Conservation (phyloP, 2,888 invertebrate genomes). For the Leucophenga maculata region DNA sequence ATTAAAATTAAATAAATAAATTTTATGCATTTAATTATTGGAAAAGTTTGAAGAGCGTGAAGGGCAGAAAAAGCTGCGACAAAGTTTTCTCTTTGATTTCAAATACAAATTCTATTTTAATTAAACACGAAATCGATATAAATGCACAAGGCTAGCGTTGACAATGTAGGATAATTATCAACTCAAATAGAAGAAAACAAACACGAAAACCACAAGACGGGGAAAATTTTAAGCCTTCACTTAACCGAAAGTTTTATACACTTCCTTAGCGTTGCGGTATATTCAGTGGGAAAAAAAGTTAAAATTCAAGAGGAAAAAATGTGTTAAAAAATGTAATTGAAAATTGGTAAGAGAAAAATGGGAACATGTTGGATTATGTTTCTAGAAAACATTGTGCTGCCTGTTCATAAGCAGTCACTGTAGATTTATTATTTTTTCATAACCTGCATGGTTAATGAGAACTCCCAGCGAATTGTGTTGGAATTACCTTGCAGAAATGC, state of each 20-base stretch:
- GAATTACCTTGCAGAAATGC: too few species aligned
- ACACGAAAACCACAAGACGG: background rate
- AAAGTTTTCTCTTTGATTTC: background rate
- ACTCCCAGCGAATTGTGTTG: too few species aligned
- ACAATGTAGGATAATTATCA: conserved; percentile 26
- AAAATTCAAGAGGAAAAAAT: too few species aligned
- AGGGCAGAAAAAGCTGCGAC: background rate
- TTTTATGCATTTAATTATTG: background rate
- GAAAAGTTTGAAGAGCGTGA: background rate
- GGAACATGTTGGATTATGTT: too few species aligned
- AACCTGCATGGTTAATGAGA: too few species aligned
- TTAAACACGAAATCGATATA: conserved; percentile 59
- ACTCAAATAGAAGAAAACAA: conserved; percentile 17
- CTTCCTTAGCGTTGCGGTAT: too few species aligned
- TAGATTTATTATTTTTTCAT: too few species aligned
- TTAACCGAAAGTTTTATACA: conserved; percentile 38
- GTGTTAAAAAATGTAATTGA: too few species aligned
- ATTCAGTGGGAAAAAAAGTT: too few species aligned
- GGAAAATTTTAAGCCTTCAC: conserved; percentile 44
- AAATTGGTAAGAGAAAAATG: too few species aligned
- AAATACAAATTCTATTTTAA: conserved; percentile 42
- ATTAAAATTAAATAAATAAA: background rate
- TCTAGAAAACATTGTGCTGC: too few species aligned
- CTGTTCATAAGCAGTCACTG: too few species aligned
- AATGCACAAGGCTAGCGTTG: conserved; percentile 35